Conservation (phyloP, 2,888 invertebrate genomes). For the Calameuta pallipes region DNA sequence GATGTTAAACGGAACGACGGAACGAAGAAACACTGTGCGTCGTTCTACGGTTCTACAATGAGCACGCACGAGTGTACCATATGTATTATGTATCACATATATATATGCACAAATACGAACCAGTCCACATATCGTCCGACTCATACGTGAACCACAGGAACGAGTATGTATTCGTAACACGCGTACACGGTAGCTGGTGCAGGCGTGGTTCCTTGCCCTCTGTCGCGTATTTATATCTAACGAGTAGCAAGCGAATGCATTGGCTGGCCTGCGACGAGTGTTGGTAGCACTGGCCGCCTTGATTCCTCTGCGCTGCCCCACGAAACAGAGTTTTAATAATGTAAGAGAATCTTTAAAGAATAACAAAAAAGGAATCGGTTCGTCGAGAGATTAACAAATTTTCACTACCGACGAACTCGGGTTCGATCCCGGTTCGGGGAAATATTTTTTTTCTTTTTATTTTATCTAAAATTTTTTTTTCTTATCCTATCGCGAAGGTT, state of each 20-base stretch:
- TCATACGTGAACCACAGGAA: too few species aligned
- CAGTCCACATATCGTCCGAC: too few species aligned
- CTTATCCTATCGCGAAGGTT: background rate
- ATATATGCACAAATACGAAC: too few species aligned
- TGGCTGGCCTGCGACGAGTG: conserved; percentile 13
- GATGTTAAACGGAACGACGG: background rate
- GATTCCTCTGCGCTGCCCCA: too few species aligned
- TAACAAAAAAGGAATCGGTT: too few species aligned
- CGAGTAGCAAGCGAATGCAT: conserved; percentile 41
- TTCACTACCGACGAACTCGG: too few species aligned
- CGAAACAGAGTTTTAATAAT: too few species aligned
- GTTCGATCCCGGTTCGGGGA: too few species aligned
- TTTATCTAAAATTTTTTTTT: conserved; percentile 16
- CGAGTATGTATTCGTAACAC: conserved; percentile 9
- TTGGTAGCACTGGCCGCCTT: too few species aligned
- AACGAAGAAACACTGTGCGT: background rate
- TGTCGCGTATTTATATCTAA: conserved; percentile 61
- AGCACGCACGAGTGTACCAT: conserved; percentile 29
- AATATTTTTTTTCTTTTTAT: conserved; percentile 10
- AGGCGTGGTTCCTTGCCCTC: conserved; percentile 60
- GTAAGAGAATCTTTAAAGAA: too few species aligned
- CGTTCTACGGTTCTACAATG: conserved; percentile 42
- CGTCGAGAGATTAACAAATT: too few species aligned
- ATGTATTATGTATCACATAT: background rate
- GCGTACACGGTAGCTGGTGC: conserved; percentile 51